A percentile compares a stretch with the other conserved stretches of the same genome.
These are phyloP conservation scores for Drosophila suboccidentalis DNA, from an alignment of 2,888 invertebrate species.

Conservation along the genomic window DNA sequence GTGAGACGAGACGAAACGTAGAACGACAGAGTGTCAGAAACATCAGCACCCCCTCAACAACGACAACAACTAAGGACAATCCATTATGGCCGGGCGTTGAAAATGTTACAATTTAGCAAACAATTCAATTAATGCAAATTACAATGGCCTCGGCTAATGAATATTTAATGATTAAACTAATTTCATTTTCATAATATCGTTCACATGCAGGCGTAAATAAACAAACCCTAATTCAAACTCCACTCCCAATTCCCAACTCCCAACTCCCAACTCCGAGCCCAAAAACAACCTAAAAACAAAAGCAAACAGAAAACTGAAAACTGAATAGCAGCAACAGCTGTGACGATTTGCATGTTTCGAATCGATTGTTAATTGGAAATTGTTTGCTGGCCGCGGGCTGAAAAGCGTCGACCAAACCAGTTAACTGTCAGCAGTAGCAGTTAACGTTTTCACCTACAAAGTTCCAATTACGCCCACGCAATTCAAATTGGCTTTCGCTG, in stretches of 20 bases:
- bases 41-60: slow-evolving; percentile 9
- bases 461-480: slow-evolving; percentile 11
- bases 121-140: slow-evolving; percentile 83
- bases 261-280: not conserved
- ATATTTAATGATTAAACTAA: slow-evolving; percentile 81
- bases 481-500: slow-evolving; percentile 1
- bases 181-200: slow-evolving; percentile 73
- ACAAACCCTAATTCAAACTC: slow-evolving; percentile 13
- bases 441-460: slow-evolving; percentile 16
- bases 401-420: slow-evolving; percentile 30
- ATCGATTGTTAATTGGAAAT: slow-evolving; percentile 71
- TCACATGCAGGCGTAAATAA: slow-evolving; percentile 34
- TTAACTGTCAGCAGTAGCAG: slow-evolving; percentile 31
- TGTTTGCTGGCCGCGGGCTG: slow-evolving; percentile 71
- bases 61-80: slow-evolving; percentile 45
- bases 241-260: not conserved
- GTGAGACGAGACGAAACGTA: slow-evolving; percentile 3
- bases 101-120: slow-evolving; percentile 78
- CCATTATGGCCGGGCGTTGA: slow-evolving; percentile 39
- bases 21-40: not conserved
- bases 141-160: slow-evolving; percentile 74
- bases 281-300: slow-evolving; percentile 14
- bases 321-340: slow-evolving; percentile 43
- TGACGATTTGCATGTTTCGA: slow-evolving; percentile 48
- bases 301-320: slow-evolving; percentile 10